phyloP scores from a whole-genome alignment of 2,888 invertebrate species.

The Eudemis profundana region DNA sequence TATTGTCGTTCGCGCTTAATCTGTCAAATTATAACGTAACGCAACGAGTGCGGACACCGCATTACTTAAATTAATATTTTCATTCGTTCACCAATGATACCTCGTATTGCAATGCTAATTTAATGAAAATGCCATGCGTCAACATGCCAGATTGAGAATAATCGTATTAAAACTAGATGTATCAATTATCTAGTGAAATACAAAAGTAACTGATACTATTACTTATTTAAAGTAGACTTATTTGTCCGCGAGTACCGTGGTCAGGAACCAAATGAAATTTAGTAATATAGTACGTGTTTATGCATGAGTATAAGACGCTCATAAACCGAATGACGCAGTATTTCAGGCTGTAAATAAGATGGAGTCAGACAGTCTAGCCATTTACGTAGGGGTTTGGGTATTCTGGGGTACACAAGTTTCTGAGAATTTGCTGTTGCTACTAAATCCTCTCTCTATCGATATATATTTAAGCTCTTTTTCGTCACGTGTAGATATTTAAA shows the following conservation, averaged over 20 bases:
- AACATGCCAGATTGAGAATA: background rate
- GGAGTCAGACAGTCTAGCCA: conserved; percentile 34
- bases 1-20: conserved; percentile 52
- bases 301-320: conserved; percentile 29
- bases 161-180: no score
- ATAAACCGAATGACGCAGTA: conserved; percentile 34
- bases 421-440: background rate
- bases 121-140: conserved; percentile 20
- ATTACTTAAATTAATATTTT: conserved; percentile 19
- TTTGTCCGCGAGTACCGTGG: background rate
- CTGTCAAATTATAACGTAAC: conserved; percentile 33
- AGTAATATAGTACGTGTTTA: conserved; percentile 34
- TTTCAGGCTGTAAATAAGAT: conserved; percentile 30
- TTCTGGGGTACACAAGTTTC: conserved; percentile 13
- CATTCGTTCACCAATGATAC: conserved; percentile 10
- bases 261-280: conserved; percentile 12
- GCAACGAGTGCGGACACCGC: background rate
- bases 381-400: conserved; percentile 26
- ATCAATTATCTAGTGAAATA: no score
- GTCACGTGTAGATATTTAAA: background rate
- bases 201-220: no score
- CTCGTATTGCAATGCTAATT: conserved; percentile 23
- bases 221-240: background rate
- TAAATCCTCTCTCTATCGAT: background rate
- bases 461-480: background rate